phyloP scores from a whole-genome alignment of 2,888 invertebrate species.

The Apantesis nais region DNA sequence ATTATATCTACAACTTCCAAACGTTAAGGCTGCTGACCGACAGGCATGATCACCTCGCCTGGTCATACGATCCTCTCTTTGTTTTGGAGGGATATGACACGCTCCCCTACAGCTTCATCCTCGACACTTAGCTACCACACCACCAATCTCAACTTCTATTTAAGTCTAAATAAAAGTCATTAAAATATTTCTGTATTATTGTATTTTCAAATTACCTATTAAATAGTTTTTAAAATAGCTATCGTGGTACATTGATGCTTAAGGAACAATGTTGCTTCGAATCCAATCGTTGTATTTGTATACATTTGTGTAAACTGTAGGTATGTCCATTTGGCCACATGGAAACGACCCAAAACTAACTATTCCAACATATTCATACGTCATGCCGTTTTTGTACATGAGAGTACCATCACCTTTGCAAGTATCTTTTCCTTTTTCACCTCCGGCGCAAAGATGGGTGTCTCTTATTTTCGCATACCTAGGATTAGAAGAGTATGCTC shows the following conservation, averaged over 20 bases:
- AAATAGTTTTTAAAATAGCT: not conserved
- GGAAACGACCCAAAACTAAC: slow-evolving; percentile 87
- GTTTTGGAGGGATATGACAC: too few species aligned
- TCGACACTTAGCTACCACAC: not conserved
- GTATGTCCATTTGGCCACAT: slow-evolving; percentile 84
- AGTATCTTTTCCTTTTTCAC: slow-evolving; percentile 81
- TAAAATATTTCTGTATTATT: not conserved
- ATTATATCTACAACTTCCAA: too few species aligned
- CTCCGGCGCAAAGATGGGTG: slow-evolving; percentile 84
- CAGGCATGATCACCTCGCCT: too few species aligned
- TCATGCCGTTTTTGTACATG: slow-evolving; percentile 62
- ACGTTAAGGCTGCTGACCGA: too few species aligned
- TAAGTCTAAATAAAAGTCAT: not conserved
- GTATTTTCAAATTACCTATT: not conserved
- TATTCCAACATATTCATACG: slow-evolving; percentile 71
- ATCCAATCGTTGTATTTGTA: slow-evolving; percentile 85
- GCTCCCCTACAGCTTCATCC: too few species aligned
- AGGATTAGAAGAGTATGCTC: not conserved
- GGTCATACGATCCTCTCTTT: too few species aligned
- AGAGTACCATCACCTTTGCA: slow-evolving; percentile 87
- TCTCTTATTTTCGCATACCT: not conserved
- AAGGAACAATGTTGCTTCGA: not conserved
- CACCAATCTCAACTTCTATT: not conserved
- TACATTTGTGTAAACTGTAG: slow-evolving; percentile 87
- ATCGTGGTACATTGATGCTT: not conserved